A percentile compares a stretch with the other conserved stretches of the same genome.
Evolutionary conservation across 2,113 vertebrate genomes (phyloP).

Genomic region (Limnothrissa miodon): DNA sequence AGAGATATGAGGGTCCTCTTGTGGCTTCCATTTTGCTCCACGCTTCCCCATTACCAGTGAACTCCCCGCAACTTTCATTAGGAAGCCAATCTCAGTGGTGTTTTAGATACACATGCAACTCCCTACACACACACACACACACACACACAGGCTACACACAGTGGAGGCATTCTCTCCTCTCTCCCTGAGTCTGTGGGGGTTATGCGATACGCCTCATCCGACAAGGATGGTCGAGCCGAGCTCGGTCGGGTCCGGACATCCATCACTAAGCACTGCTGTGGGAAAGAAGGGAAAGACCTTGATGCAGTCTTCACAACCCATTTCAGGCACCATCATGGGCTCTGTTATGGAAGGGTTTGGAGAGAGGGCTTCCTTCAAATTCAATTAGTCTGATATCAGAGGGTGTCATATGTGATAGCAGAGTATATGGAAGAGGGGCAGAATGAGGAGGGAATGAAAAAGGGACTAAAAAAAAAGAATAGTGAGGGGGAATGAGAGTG

Average conservation of each 20-base stretch:
- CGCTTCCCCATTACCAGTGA: not conserved
- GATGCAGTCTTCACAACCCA: constrained; percentile 64
- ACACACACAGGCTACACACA: not conserved
- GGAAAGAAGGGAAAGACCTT: constrained; percentile 65
- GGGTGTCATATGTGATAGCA: not conserved
- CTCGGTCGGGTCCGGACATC: constrained; percentile 62
- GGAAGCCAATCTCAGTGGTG: not conserved
- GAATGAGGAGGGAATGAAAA: not conserved
- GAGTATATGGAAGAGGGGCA: constrained; percentile 15
- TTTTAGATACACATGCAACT: not conserved
- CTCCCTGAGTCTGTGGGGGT: constrained; percentile 27
- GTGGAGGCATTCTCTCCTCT: not conserved
- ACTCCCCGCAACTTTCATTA: not conserved
- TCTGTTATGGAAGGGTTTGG: constrained; percentile 60
- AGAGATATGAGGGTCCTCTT: not conserved
- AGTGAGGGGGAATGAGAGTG: not conserved
- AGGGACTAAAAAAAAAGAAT: not conserved
- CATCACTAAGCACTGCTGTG: constrained; percentile 55
- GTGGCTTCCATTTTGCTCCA: not conserved
- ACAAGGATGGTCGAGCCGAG: constrained; percentile 55
- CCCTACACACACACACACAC: no score
- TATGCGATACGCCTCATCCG: constrained; percentile 41
- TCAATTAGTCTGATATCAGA: constrained; percentile 51
- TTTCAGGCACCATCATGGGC: constrained; percentile 66
- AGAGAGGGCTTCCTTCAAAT: constrained; percentile 54